A percentile compares a stretch with the other conserved stretches of the same genome.
These are phyloP conservation scores for Puma concolor DNA, from an alignment of 2,113 vertebrate species.

Conservation along the genomic window DNA sequence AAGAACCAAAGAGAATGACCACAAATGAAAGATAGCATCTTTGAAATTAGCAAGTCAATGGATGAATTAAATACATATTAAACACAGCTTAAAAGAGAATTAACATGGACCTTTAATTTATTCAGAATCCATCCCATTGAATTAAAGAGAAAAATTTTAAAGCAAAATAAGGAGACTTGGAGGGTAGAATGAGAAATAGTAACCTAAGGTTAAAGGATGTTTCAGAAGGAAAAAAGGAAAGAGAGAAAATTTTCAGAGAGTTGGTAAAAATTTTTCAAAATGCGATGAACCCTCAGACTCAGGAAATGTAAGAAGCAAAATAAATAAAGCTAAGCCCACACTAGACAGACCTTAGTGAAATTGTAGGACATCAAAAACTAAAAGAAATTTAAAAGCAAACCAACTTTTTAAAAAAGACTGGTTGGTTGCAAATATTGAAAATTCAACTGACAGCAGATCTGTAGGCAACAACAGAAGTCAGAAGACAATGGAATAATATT, in stretches of 20 bases:
- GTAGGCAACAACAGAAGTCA: background rate
- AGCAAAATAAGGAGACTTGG: background rate
- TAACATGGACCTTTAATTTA: background rate
- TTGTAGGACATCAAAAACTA: background rate
- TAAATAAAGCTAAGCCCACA: constrained; percentile 20
- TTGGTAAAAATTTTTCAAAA: background rate
- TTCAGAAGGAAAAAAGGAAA: background rate
- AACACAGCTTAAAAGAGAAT: background rate
- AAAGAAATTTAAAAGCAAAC: background rate
- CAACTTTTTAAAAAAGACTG: background rate
- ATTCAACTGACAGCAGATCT: background rate
- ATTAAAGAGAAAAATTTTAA: background rate
- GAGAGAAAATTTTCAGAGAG: background rate
- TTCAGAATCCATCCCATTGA: background rate
- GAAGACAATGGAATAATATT: background rate
- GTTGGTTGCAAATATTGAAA: background rate
- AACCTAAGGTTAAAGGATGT: background rate
- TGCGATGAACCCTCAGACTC: background rate
- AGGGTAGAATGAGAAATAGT: background rate
- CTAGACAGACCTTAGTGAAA: background rate
- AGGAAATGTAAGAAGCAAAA: background rate
- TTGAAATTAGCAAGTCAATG: background rate
- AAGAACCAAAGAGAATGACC: background rate
- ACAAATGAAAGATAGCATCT: background rate
- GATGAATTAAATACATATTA: background rate